These are phyloP conservation scores for Sylvicapra grimmia DNA, from an alignment of 2,113 vertebrate species.

Conservation along the genomic window DNA sequence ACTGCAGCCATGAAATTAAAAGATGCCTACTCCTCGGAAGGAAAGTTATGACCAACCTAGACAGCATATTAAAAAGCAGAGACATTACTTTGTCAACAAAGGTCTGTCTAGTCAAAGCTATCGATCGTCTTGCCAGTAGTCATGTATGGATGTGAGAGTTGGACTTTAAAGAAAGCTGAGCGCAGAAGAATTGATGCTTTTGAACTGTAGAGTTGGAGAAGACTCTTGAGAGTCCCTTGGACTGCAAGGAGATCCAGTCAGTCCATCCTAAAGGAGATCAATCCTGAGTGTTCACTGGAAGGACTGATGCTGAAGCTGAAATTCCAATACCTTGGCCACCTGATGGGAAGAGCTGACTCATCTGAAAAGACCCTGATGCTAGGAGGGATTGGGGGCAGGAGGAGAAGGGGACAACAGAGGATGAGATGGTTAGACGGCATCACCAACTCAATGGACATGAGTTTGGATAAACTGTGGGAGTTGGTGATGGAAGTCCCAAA, in stretches of 20 bases:
- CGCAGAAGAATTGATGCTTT: not conserved
- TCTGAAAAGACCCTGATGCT: not conserved
- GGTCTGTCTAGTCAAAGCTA: not conserved
- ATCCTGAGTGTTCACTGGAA: not conserved
- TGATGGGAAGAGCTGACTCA: not conserved
- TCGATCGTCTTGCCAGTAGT: not conserved
- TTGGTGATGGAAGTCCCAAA: not conserved
- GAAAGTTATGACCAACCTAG: not conserved
- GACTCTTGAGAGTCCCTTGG: not conserved
- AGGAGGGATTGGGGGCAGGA: not conserved
- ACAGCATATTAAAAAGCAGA: not conserved
- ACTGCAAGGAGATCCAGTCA: not conserved
- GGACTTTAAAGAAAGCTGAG: not conserved
- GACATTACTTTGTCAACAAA: not conserved
- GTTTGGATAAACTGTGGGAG: rapidly evolving
- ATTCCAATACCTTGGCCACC: not conserved
- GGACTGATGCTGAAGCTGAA: not conserved
- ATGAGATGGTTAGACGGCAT: not conserved
- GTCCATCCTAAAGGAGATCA: not conserved
- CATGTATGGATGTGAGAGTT: not conserved
- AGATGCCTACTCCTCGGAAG: not conserved
- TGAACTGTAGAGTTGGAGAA: not conserved
- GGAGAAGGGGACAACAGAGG: not conserved
- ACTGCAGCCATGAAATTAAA: not conserved
- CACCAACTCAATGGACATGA: not conserved